Evolutionary conservation across 2,797 vertebrate species (phyloP), one percentile per base, ranked within the genome.

Genomic region (Manis crassicaudata): DNA sequence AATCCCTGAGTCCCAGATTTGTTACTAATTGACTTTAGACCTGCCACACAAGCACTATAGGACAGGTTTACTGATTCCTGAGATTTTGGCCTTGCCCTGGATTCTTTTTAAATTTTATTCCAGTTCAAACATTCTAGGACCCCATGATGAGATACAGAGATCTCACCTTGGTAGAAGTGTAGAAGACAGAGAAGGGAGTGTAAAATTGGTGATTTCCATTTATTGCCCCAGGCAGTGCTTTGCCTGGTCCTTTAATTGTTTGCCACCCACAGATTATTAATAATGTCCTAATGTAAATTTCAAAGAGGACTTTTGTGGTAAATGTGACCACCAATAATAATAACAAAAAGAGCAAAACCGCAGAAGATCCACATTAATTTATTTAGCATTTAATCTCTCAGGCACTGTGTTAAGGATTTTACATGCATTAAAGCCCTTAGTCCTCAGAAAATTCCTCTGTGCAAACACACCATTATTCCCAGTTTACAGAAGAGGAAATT

Each of bases 391-490:
- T 60, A 77, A 72, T 70, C 54, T 62, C 79, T 68, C 84, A 68
- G 63, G 65, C 43, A 75, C 16, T 29, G 2, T 67, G 27, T 79
- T 91, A 88, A 93, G 11, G 14, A 25, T 52, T 95, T 79, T 83
- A 60, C 37, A 68, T 91, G 56, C 21, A 83, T 65, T 88, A 67
- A 60, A 83, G 5, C 50, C 35, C 35, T 86, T 82, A 77, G 77
- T 77, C 60, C 29, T 85, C 73, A 63, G 56, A 43, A 40, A 80
- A 84, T 58, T 67, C 20, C 35, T 50, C 25, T 80, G 32, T 46
- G 18, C n/a, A 67, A 96, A 95, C n/a, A 56, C 67, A 79, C 87
- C 68, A 54, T 89, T 43, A 92, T 92, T 81, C 37, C 37, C 35
- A 85, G 27, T 81, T 89, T 76, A 89, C 17, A 35, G 73, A 85